Evolutionary conservation across 2,113 vertebrate genomes (phyloP).

Genomic region (Scopus umbretta): DNA sequence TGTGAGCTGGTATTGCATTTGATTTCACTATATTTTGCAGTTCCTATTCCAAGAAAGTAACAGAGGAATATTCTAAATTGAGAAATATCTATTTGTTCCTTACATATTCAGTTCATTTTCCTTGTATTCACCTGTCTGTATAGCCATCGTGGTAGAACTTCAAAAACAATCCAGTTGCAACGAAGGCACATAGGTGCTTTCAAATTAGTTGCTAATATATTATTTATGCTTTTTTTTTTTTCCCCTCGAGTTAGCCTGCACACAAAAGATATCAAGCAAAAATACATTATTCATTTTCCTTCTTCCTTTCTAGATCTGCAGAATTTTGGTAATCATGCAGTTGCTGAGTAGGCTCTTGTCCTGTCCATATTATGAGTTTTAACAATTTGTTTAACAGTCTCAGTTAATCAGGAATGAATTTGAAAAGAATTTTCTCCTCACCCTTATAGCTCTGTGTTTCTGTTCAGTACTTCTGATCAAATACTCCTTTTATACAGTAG

Average conservation of each 20-base stretch:
- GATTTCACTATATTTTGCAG: neutral
- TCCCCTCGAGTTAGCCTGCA: neutral
- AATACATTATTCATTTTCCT: neutral
- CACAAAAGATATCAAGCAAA: neutral
- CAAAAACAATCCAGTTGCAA: neutral
- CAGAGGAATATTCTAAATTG: neutral
- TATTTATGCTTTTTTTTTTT: neutral
- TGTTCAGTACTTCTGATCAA: neutral
- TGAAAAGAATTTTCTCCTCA: neutral
- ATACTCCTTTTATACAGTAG: neutral
- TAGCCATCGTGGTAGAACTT: neutral
- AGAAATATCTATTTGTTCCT: neutral
- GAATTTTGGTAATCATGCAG: neutral
- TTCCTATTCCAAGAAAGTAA: neutral
- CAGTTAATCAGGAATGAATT: neutral
- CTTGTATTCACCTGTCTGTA: neutral
- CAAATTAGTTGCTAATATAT: neutral
- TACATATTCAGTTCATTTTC: neutral
- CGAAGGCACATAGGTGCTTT: neutral
- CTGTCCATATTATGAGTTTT: neutral
- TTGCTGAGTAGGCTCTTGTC: neutral
- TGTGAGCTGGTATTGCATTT: neutral
- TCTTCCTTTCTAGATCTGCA: neutral
- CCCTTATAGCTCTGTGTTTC: neutral
- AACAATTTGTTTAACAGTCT: neutral